Evolutionary conservation across 2,888 invertebrate species (phyloP), one percentile per base, ranked within the genome.

Genomic region (Synanthedon myopaeformis): DNA sequence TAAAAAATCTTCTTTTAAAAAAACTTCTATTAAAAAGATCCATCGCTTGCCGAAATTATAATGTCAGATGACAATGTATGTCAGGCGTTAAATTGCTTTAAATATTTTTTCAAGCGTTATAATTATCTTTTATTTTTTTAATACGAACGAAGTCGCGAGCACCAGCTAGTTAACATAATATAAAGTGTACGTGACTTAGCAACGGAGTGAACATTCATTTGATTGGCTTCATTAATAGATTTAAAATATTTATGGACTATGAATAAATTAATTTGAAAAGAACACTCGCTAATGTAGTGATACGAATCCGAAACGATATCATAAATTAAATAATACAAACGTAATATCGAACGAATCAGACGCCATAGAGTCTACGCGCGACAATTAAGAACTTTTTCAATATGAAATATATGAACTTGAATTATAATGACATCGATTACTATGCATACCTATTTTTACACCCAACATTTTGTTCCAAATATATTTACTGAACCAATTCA

Each of bases 321-420:
- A 70, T 73, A 69, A 74, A 73, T 71, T 64, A 61, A 23, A 52
- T 51, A 42, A 28, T 61, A 66, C 67, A 64, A 62, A 64, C 54
- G 55, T 49, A 58, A 60, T 61, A 51, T 52, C 42, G 53, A 54
- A 57, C 55, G 45, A 59, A 55, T 42, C 61, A 63, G 81, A 64
- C 79, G 82, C 80, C 82, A 63, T 56, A 53, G 55, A 65, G 78
- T 78, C 79, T 78, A 59, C 63, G 53, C 54, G 58, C 59, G 61
- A 68, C 74, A 72, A 72, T 73, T 67, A 35, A 64, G 63, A 65
- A 65, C 65, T 68, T 72, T 51, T 35, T 69, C 65, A 67, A 72
- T 68, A 65, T 59, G 58, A 61, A 61, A 65, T 60, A 64, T 64
- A 69, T 67, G 63, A 69, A 62, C 65, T 65, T 58, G 68, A 69